Evolutionary conservation across 2,797 vertebrate genomes (phyloP), one percentile per base, ranked within the genome.

Genomic region (Oryzias dopingdopingensis): DNA sequence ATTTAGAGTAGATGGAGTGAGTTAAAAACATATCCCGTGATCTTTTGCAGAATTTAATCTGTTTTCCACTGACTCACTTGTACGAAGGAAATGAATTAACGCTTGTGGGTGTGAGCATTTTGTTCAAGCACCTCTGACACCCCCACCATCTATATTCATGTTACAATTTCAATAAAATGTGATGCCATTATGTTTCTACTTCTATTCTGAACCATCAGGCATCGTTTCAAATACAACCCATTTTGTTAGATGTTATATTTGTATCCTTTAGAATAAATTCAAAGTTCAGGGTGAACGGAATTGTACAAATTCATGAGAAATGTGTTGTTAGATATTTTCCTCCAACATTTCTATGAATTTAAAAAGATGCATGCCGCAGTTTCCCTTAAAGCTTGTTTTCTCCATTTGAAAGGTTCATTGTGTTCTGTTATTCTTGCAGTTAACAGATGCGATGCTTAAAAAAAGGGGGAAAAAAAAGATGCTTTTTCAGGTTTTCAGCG

Each of bases 1-100:
- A 82, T 88, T 77, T 59, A 57, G 62, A 79, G 72, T 62, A 74
- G 65, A 80, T 67, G 57, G 72, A 76, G 56, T 57, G 62, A 76
- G 65, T 76, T 68, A 64, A 72, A 80, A 65, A 74, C 62, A 65
- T 68, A 74, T 45, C 68, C 64, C 52, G 42, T 70, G 59, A 48
- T 63, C 59, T 72, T 62, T 47, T 79, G 64, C 23, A 55, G 59
- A 79, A 76, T 73, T 71, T 69, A 66, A 79, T 79, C 66, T 50
- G 56, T 74, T 81, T 85, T 77, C 66, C 50, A 49, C 65, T 63
- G 57, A 76, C 54, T 70, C 59, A 52, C 48, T 76, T 55, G 76
- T 45, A 74, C 18, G 47, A 49, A 32, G 26, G 57, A 67, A 85
- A 82, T 74, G 56, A 73, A 62, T 43, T 68, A 65, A 64, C 40